Percentiles rank a stretch among this genome's conserved stretches.
Conservation (phyloP, 1,140 invertebrate species). For the Bradynema listronoti region DNA sequence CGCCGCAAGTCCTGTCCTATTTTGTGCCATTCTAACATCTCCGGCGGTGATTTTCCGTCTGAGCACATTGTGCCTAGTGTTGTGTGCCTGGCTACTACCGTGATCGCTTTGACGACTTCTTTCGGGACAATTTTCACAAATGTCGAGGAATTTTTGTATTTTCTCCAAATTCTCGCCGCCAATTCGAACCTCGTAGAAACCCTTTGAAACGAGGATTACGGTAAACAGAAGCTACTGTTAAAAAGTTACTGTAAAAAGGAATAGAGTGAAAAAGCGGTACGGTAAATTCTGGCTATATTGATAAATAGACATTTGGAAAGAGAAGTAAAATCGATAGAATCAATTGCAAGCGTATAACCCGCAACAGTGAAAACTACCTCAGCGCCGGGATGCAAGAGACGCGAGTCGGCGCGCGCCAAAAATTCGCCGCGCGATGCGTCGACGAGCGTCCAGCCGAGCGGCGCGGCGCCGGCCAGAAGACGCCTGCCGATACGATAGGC, state of each 20-base stretch:
- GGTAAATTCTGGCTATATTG: neutral
- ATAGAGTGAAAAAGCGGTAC: too few species aligned
- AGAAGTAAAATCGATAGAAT: neutral
- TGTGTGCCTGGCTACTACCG: too few species aligned
- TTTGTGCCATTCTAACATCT: too few species aligned
- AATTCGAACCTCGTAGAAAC: conserved; percentile 6
- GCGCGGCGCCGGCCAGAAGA: conserved; percentile 31
- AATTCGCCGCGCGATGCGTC: conserved; percentile 36
- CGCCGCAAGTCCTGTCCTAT: too few species aligned
- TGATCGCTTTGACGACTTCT: too few species aligned
- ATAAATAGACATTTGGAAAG: neutral
- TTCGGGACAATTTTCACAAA: too few species aligned
- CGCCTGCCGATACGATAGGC: conserved; percentile 37
- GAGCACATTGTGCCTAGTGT: too few species aligned
- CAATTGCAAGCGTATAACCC: neutral
- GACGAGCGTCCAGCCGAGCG: conserved; percentile 44
- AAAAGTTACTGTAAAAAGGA: too few species aligned
- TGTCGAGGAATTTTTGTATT: conserved; percentile 1
- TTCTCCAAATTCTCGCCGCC: conserved; percentile 5
- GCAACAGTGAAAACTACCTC: conserved; percentile 9
- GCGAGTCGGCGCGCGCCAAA: conserved; percentile 34
- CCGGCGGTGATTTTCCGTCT: too few species aligned
- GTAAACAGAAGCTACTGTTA: too few species aligned
- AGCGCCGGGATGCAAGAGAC: conserved; percentile 37
- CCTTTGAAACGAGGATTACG: too few species aligned